Evolutionary conservation across 2,888 invertebrate genomes (phyloP), one percentile per base, ranked within the genome.

Genomic region (Gnatocerus cornutus): DNA sequence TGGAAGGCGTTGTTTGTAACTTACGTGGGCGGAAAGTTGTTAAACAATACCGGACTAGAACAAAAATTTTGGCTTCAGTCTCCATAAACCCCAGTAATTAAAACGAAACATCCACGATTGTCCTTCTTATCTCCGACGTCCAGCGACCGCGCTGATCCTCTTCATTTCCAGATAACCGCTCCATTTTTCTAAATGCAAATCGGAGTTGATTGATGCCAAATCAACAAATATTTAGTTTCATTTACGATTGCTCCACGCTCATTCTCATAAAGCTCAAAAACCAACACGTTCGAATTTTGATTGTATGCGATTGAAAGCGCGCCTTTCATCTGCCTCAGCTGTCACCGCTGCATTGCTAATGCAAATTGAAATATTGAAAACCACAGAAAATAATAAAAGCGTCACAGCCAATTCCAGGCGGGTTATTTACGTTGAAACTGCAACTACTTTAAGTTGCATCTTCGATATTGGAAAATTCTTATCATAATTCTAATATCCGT

Each of bases 401-500:
- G 43, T 56, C 56, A 43, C 21, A 27, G 41, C 43, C 41, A 43
- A 56, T 56, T 50, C 21, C 43, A 12, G 21, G 7, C 39, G 14
- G 14, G 33, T 16, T 55, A 55, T 39, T 55, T 55, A 16, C 16
- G 55, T 55, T 10, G 13, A 39, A 27, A 12, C 50, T 7, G 21
- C 10, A 7, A 29, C 3, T 27, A 16, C 14, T 37, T 43, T 14
- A 27, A 27, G 13, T 43, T 43, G 27, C 56, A 58, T 59, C 45
- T 59, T 12, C 16, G 30, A 59, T 59, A 45, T 59, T 46, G 33
- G 29, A 43, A 43, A 21, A 7, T 63, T 63, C 50, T 63, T 53
- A 63, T 52, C 50, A 73, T 78, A 79, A 77, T 76, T 71, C 75
- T 75, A 77, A 79, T 78, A 79, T 77, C 78, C 78, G 77, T 76